Evolutionary conservation across 53 echinoderm and acorn worm genomes (phyloP).

Genomic region (Paracentrotus lividus): DNA sequence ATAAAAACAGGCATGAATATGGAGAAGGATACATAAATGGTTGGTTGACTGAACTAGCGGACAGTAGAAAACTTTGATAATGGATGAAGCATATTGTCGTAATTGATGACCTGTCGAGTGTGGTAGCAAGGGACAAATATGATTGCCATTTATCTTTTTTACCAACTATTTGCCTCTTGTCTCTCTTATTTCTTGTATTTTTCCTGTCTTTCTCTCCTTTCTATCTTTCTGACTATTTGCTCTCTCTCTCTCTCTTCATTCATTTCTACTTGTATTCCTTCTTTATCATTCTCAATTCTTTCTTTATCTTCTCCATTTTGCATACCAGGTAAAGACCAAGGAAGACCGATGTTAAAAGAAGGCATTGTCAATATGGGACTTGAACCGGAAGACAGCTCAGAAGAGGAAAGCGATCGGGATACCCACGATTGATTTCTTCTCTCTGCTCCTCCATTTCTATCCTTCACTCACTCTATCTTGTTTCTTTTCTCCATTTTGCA

Average conservation of each 20-base stretch:
- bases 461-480: too few relatives aligned
- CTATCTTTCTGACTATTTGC: not conserved
- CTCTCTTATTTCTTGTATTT: not conserved
- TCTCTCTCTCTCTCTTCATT: not conserved
- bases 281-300: not conserved
- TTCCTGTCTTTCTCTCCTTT: not conserved
- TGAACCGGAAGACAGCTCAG: constrained; percentile 79
- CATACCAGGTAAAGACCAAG: constrained; percentile 90
- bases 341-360: constrained; percentile 91
- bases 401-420: constrained; percentile 92
- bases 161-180: not conserved
- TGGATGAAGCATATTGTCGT: too few relatives aligned
- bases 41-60: too few relatives aligned
- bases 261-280: not conserved
- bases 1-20: not conserved
- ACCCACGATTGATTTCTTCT: constrained; percentile 79
- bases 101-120: too few relatives aligned
- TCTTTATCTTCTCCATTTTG: not conserved
- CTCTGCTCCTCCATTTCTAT: not conserved
- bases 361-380: constrained; percentile 85
- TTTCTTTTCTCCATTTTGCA: not conserved
- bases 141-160: too few relatives aligned
- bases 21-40: too few relatives aligned
- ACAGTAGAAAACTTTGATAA: too few relatives aligned
- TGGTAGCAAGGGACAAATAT: too few relatives aligned